Conservation (phyloP, 2,888 invertebrate genomes). For the Ennomos fuscantarius region DNA sequence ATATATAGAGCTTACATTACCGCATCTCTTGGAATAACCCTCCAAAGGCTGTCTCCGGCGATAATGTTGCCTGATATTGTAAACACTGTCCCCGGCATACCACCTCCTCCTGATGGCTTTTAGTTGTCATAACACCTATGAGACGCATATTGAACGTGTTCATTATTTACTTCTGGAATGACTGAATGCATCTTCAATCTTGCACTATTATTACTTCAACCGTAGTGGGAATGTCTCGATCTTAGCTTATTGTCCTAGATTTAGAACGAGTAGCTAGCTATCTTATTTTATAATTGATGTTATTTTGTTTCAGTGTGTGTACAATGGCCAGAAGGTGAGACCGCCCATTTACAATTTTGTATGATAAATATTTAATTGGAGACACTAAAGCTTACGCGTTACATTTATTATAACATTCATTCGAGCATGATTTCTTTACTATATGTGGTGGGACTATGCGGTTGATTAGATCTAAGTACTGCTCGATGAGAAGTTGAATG, state of each 20-base stretch:
- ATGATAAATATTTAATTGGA: slow-evolving; percentile 54
- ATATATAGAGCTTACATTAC: slow-evolving; percentile 22
- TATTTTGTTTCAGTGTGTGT: slow-evolving; percentile 93
- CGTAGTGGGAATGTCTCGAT: slow-evolving; percentile 78
- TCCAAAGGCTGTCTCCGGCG: slow-evolving; percentile 68
- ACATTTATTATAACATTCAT: slow-evolving; percentile 77
- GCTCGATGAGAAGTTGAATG: slow-evolving; percentile 69
- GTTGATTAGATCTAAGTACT: slow-evolving; percentile 67
- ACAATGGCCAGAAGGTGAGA: slow-evolving; percentile 95
- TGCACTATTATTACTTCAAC: slow-evolving; percentile 72
- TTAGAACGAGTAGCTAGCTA: slow-evolving; percentile 38
- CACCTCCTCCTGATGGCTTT: slow-evolving; percentile 18
- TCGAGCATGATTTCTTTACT: slow-evolving; percentile 76
- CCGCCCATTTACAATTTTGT: slow-evolving; percentile 45
- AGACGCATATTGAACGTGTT: slow-evolving; percentile 27
- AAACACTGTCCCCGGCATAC: slow-evolving; percentile 31
- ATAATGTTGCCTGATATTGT: slow-evolving; percentile 57
- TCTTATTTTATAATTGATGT: slow-evolving; percentile 37
- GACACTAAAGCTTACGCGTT: slow-evolving; percentile 73
- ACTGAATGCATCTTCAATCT: slow-evolving; percentile 71
- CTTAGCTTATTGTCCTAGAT: slow-evolving; percentile 68
- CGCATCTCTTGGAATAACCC: slow-evolving; percentile 4
- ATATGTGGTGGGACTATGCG: slow-evolving; percentile 75
- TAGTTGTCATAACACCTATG: slow-evolving; percentile 25
- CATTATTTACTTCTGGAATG: slow-evolving; percentile 51